Conservation (phyloP, 2,797 vertebrate genomes). For the Hylomyscus alleni region DNA sequence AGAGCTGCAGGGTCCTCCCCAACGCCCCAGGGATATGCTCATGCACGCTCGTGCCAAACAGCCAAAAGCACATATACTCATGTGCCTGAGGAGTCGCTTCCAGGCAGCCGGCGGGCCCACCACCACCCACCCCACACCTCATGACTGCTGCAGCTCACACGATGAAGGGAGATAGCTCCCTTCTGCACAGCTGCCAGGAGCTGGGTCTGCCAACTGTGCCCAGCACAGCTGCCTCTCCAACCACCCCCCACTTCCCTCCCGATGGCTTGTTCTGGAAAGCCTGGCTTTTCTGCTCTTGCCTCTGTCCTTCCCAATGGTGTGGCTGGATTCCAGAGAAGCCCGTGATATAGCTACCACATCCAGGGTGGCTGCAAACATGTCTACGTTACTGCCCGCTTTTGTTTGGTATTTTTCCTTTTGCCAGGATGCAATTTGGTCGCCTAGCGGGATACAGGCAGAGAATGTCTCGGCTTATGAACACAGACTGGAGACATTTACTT, state of each 20-base stretch:
- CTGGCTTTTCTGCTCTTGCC: background rate
- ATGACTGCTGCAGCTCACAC: background rate
- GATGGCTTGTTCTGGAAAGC: conserved; percentile 54
- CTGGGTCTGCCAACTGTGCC: background rate
- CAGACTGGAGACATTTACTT: background rate
- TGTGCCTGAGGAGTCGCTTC: background rate
- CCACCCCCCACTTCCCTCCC: background rate
- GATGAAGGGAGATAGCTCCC: background rate
- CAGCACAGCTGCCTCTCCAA: background rate
- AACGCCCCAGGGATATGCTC: accelerated
- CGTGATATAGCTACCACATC: background rate
- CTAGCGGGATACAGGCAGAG: accelerated
- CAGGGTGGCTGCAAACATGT: background rate
- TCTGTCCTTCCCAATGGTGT: background rate
- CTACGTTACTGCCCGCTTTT: background rate
- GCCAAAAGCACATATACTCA: conserved; percentile 28
- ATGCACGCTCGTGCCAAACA: background rate
- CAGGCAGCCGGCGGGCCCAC: background rate
- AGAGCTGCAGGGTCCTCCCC: background rate
- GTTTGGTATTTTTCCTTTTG: background rate
- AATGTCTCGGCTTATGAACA: accelerated
- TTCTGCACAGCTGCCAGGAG: conserved; percentile 20
- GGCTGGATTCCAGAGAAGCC: conserved; percentile 36
- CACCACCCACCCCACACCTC: background rate
- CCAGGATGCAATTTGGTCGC: background rate